Base-by-base conservation (phyloP, 2,797 vertebrate genomes). In the Danio kyathit region DNA sequence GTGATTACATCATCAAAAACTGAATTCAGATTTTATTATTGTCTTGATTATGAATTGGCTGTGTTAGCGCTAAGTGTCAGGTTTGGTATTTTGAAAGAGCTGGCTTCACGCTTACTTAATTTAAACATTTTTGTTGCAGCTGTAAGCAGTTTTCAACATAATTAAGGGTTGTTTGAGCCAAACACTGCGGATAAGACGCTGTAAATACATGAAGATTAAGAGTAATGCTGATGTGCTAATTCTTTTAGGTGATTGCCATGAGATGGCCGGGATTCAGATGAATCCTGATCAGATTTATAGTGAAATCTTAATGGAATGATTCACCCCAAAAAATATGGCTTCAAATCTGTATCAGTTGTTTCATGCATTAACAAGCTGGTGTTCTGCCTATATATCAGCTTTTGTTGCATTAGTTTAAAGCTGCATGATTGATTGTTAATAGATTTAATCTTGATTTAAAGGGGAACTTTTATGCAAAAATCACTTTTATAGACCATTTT, bases 41-140 rank as follows among this genome's bases (percentile, higher is more conserved):
- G n/a, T 73, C 74, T 52, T 29, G 16, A 75, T 75, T 52, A 38
- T 3, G 14, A 4, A 9, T 51, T 44, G 21, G 46, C 59, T 74
- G 19, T 40, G 13, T n/a, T 40, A 12, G 17, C 19, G 29, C 21
- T 54, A 54, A 7, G 29, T 52, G 16, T 54, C 29, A 7, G 9
- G 14, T 38, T 40, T 52, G 67, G 48, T 52, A n/a, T 41, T 70
- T 70, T 51, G 11, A 7, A 44, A 40, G 59, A 11, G 17, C 12
- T 21, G 19, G 2, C 64, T n/a, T 67, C 13, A 51, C 17, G 12
- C 46, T 71, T 17, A 21, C 19, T 60, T 46, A 21, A 67, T n/a
- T 29, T 63, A 17, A 61, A 63, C 21, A 6, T 16, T n/a, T 77
- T 69, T 69, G 48, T 69, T 77, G 66, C 7, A 59, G 52, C 46